Conservation (phyloP, 2,888 invertebrate species). For the Dynastes tityus region DNA sequence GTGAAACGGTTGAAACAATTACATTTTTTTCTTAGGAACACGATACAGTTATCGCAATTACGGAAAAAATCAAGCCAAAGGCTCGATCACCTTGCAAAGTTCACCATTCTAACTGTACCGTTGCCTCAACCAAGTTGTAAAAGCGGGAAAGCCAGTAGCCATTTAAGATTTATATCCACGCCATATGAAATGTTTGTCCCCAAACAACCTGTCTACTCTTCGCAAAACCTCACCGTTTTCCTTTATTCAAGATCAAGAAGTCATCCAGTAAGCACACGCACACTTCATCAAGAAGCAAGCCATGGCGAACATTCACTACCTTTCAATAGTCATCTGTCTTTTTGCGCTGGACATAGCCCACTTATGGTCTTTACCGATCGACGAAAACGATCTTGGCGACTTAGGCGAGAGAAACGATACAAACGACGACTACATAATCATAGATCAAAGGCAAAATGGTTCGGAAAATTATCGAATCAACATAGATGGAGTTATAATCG, state of each 20-base stretch:
- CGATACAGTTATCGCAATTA: not conserved
- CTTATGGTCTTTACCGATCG: slow-evolving; percentile 8
- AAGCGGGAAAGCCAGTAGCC: not conserved
- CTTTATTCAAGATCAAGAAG: slow-evolving; percentile 3
- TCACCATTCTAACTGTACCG: slow-evolving; percentile 10
- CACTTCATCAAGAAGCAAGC: not conserved
- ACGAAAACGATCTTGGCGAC: slow-evolving; percentile 6
- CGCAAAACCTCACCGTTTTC: not conserved
- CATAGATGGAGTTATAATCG: slow-evolving; percentile 80
- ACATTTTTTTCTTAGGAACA: not conserved
- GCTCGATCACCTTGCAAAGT: slow-evolving; percentile 7
- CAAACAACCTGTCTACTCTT: not conserved
- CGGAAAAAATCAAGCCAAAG: not conserved
- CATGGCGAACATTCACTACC: slow-evolving; percentile 12
- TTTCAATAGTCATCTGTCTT: not conserved
- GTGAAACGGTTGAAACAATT: too few species aligned
- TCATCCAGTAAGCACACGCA: not conserved
- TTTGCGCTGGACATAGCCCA: slow-evolving; percentile 2
- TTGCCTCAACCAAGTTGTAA: not conserved
- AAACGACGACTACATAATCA: slow-evolving; percentile 67
- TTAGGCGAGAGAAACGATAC: slow-evolving; percentile 42
- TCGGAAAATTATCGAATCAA: slow-evolving; percentile 82
- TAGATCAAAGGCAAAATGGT: slow-evolving; percentile 86
- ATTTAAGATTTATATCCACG: not conserved
- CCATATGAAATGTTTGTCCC: not conserved